Evolutionary conservation across 2,113 vertebrate species (phyloP).

Genomic region (Petromus typicus): DNA sequence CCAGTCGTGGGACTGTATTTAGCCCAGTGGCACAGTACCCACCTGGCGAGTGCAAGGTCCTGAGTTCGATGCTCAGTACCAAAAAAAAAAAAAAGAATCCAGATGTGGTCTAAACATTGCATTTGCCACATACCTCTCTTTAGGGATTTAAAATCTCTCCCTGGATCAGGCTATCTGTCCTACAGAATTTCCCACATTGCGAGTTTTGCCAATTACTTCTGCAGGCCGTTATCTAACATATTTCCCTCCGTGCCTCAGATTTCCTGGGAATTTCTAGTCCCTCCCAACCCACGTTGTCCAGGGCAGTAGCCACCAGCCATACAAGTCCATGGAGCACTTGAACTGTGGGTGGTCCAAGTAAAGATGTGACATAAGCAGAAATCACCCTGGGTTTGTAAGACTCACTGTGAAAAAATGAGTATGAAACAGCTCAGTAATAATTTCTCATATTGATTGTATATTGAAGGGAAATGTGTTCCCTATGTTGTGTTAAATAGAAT

Average conservation of each 20-base stretch:
- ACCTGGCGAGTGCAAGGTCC: too few relatives aligned
- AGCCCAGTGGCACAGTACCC: too few relatives aligned
- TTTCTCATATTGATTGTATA: background rate
- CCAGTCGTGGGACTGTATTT: background rate
- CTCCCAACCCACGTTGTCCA: too few relatives aligned
- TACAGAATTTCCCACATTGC: background rate
- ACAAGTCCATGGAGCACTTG: background rate
- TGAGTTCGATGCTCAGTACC: too few relatives aligned
- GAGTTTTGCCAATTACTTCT: background rate
- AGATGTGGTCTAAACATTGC: background rate
- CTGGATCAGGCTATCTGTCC: background rate
- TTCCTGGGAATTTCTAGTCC: background rate
- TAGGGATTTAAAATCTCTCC: background rate
- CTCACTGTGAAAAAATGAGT: background rate
- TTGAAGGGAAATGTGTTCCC: background rate
- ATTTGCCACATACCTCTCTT: background rate
- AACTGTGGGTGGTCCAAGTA: background rate
- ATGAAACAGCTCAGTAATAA: background rate
- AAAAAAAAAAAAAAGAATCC: too few relatives aligned
- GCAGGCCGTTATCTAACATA: fast-evolving
- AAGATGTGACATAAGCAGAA: background rate
- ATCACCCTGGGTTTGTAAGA: background rate
- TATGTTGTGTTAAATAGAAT: background rate
- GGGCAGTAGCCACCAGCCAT: background rate
- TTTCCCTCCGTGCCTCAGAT: background rate